Percentiles rank a stretch among this genome's conserved stretches.
These are phyloP conservation scores for Cavia aperea DNA, from an alignment of 2,113 vertebrate genomes.

Conservation along the genomic window DNA sequence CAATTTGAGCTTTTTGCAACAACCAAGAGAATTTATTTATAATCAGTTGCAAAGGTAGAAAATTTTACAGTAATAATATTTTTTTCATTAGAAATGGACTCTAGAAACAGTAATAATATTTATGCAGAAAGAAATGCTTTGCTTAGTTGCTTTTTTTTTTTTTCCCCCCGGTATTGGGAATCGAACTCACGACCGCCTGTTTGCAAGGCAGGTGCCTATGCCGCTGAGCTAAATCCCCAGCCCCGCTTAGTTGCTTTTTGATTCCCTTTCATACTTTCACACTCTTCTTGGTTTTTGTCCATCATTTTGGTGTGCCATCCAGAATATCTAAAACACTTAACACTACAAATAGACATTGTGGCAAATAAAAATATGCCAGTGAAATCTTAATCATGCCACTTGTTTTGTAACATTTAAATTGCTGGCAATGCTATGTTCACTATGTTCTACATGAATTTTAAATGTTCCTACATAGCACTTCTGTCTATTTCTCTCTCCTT, in stretches of 20 bases:
- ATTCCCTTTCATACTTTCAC: conserved; percentile 51
- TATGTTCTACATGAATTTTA: conserved; percentile 18
- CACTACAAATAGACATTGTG: neutral
- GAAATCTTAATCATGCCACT: conserved; percentile 48
- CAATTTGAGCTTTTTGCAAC: conserved; percentile 1
- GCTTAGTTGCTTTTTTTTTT: conserved; percentile 8
- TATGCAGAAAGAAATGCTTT: conserved; percentile 42
- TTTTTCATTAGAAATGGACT: neutral
- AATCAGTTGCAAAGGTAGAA: conserved; percentile 20
- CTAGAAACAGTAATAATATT: conserved; percentile 13
- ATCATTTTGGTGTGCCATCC: neutral
- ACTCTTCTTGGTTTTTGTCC: neutral
- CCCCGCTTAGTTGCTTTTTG: conserved; percentile 9
- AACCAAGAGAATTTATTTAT: neutral
- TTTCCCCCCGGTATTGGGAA: too few relatives aligned
- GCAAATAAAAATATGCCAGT: conserved; percentile 41
- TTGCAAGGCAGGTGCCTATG: too few relatives aligned
- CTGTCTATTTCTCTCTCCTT: neutral
- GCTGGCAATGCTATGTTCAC: conserved; percentile 11
- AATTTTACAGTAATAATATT: conserved; percentile 36
- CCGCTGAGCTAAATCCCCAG: too few relatives aligned
- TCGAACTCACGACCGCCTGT: too few relatives aligned
- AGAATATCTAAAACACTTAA: neutral
- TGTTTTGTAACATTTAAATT: conserved; percentile 55
- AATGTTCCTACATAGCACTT: conserved; percentile 33